A percentile compares a stretch with the other conserved stretches of the same genome.
Evolutionary conservation across 2,797 vertebrate species (phyloP).

Genomic region (Bradypus variegatus): DNA sequence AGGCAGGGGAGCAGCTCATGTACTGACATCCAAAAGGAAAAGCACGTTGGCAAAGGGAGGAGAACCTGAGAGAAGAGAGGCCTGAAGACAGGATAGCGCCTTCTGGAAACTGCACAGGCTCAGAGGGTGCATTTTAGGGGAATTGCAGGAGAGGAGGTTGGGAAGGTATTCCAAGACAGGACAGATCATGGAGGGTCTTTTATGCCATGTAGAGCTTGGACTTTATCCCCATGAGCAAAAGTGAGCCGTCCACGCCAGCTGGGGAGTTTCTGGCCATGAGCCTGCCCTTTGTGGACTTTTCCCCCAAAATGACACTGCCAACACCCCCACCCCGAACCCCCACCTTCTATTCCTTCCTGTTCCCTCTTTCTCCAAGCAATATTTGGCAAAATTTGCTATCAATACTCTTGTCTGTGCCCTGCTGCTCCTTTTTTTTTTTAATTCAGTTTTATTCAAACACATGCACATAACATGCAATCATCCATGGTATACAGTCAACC

Average conservation of each 20-base stretch:
- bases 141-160: background rate
- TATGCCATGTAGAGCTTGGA: background rate
- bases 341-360: background rate
- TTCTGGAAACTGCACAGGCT: background rate
- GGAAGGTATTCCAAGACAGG: background rate
- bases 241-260: background rate
- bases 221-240: background rate
- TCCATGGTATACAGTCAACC: no score
- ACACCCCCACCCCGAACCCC: no score
- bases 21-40: background rate
- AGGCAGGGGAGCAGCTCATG: background rate
- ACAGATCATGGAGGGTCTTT: background rate
- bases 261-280: background rate
- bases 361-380: background rate
- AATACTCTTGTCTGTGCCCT: background rate
- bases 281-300: background rate
- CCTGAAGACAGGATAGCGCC: background rate
- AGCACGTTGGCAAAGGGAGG: background rate
- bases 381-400: background rate
- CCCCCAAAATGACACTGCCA: background rate
- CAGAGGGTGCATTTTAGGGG: background rate
- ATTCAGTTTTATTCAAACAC: no score
- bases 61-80: background rate
- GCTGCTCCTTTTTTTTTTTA: no score
- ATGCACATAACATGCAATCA: no score